phyloP scores from a whole-genome alignment of 1,140 invertebrate species.

The Penaeus japonicus region DNA sequence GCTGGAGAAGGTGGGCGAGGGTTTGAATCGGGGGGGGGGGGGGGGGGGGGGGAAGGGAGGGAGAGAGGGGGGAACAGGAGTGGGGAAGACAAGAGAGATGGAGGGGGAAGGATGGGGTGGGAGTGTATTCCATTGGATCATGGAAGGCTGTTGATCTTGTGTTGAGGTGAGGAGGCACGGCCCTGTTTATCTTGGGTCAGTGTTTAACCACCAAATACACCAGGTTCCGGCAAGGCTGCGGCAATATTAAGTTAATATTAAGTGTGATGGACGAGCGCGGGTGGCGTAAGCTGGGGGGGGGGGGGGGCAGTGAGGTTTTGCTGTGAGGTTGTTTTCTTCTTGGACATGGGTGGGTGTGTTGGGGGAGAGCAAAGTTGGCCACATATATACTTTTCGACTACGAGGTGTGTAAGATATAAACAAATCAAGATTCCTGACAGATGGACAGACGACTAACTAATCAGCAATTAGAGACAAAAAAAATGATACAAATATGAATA shows the following conservation, averaged over 20 bases:
- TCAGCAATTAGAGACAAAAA: background rate
- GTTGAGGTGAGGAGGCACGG: background rate
- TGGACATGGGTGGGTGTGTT: background rate
- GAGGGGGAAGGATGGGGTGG: background rate
- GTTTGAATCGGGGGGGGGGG: background rate
- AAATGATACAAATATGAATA: background rate
- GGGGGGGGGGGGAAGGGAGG: background rate
- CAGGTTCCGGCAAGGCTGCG: slow-evolving; percentile 1
- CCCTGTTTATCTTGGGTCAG: slow-evolving; percentile 31
- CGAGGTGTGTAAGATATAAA: too few species aligned
- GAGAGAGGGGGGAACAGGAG: background rate
- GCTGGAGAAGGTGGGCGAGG: too few species aligned
- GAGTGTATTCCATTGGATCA: slow-evolving; percentile 7
- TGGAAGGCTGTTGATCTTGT: slow-evolving; percentile 37
- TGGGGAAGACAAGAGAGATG: background rate
- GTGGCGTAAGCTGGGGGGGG: background rate
- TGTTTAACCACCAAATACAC: slow-evolving; percentile 41
- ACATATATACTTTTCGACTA: too few species aligned
- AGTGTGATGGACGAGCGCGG: background rate
- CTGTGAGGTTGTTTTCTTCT: background rate
- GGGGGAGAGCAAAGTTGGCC: too few species aligned
- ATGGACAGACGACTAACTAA: too few species aligned
- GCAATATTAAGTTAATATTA: background rate
- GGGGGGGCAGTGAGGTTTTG: background rate
- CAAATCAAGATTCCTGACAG: too few species aligned